phyloP scores from a whole-genome alignment of 2,797 vertebrate genomes.

The Lepilemur ruficaudatus region DNA sequence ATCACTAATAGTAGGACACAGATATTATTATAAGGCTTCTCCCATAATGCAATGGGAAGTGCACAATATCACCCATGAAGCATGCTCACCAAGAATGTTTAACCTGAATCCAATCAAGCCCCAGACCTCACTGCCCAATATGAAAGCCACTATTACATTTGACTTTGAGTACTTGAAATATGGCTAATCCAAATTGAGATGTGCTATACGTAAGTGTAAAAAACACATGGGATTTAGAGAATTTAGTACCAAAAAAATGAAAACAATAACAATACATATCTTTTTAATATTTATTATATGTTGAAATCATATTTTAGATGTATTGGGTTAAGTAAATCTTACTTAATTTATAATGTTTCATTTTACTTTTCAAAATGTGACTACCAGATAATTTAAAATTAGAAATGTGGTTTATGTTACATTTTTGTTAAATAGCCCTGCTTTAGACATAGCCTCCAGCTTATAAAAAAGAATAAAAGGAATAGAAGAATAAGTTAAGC shows the following conservation, averaged over 20 bases:
- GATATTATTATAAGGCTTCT: background rate
- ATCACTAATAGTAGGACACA: background rate
- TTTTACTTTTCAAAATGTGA: conserved; percentile 12
- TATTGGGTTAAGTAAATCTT: background rate
- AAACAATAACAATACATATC: background rate
- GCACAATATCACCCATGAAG: background rate
- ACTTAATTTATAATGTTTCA: background rate
- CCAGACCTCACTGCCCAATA: background rate
- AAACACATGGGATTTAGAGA: background rate
- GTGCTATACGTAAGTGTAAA: background rate
- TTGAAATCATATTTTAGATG: background rate
- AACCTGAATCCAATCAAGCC: background rate
- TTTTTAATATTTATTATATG: background rate
- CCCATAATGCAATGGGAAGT: background rate
- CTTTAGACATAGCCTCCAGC: background rate
- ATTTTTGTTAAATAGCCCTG: background rate
- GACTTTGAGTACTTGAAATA: background rate
- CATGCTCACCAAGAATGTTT: background rate
- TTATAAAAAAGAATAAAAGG: background rate
- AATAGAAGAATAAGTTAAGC: background rate
- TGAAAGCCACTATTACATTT: background rate
- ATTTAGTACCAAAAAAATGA: background rate
- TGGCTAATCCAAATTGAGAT: background rate
- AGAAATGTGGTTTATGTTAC: background rate
- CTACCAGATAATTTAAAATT: background rate